Evolutionary conservation across 2,113 vertebrate species (phyloP).

Genomic region (Seriola dumerili): DNA sequence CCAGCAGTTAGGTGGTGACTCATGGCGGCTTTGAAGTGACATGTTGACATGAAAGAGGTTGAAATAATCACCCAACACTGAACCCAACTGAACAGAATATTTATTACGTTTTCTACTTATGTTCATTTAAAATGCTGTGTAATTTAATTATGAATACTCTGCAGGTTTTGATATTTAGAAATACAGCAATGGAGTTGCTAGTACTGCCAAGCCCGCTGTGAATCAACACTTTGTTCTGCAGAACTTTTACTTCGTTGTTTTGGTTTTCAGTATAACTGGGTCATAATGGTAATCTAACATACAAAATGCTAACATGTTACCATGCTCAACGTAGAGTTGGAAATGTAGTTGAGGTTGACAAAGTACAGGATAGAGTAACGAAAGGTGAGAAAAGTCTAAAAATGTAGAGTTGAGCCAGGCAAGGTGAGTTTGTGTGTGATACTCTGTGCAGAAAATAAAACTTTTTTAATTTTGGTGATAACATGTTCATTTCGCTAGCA

Average conservation of each 20-base stretch:
- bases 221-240: background rate
- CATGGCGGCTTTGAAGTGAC: background rate
- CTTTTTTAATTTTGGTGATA: background rate
- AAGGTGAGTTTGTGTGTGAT: background rate
- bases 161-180: too few relatives aligned
- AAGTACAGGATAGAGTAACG: background rate
- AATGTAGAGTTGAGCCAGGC: background rate
- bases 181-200: background rate
- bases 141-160: background rate
- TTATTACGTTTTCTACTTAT: background rate
- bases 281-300: background rate
- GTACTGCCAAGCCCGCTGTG: background rate
- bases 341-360: background rate
- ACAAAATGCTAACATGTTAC: background rate
- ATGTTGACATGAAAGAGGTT: background rate
- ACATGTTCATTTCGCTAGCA: background rate
- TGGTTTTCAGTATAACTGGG: background rate
- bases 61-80: background rate
- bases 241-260: background rate
- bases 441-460: background rate
- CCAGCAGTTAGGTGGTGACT: background rate
- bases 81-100: background rate
- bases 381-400: too few relatives aligned
- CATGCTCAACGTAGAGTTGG: background rate
- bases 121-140: background rate